phyloP scores from a whole-genome alignment of 1,140 invertebrate genomes.

The Bombus ignitus region DNA sequence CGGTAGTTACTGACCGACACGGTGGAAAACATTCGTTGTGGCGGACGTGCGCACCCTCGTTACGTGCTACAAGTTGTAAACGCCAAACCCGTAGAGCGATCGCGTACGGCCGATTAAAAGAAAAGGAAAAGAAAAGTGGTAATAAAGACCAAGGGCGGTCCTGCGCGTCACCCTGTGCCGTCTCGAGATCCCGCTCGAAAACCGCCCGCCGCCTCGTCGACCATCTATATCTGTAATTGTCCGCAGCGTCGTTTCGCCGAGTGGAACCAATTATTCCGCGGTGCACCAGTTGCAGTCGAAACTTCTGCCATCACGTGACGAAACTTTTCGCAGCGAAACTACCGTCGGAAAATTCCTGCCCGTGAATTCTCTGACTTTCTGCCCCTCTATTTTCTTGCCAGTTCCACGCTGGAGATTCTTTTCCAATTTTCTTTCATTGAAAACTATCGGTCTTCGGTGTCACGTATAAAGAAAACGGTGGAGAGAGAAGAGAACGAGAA shows the following conservation, averaged over 20 bases:
- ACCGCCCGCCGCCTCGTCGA: constrained; percentile 11
- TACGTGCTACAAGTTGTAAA: constrained; percentile 35
- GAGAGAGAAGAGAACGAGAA: not conserved
- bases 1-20: constrained; percentile 42
- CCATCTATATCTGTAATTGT: constrained; percentile 49
- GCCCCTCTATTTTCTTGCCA: constrained; percentile 19
- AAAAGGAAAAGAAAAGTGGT: not conserved
- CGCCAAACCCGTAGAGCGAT: constrained; percentile 1
- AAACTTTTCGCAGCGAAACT: constrained; percentile 52
- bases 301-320: constrained; percentile 63
- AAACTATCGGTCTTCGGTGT: constrained; percentile 41
- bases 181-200: constrained; percentile 33
- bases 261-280: constrained; percentile 60
- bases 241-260: constrained; percentile 21
- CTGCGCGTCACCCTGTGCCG: too few species aligned
- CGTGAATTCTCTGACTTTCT: constrained; percentile 55
- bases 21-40: constrained; percentile 34
- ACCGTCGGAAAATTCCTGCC: constrained; percentile 48
- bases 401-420: constrained; percentile 37
- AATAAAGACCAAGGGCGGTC: not conserved
- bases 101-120: constrained; percentile 34
- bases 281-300: constrained; percentile 57
- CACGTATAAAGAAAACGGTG: not conserved
- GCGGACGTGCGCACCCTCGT: constrained; percentile 3
- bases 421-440: constrained; percentile 39